These are phyloP conservation scores for Pontoporia blainvillei DNA, from an alignment of 2,113 vertebrate genomes.

Conservation along the genomic window DNA sequence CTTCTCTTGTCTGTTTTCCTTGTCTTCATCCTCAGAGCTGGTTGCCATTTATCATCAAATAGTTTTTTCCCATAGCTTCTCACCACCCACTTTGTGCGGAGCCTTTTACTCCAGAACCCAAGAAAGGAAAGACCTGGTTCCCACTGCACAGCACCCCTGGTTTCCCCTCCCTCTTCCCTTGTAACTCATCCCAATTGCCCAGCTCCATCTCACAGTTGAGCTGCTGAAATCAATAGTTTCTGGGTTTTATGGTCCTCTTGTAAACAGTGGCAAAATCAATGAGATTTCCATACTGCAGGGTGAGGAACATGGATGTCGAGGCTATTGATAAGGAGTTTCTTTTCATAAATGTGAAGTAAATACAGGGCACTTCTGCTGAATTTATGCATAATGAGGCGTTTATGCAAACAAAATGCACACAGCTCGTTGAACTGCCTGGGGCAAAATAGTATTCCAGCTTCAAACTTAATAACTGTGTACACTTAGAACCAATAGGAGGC, in stretches of 20 bases:
- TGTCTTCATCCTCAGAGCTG: not conserved
- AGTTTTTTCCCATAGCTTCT: not conserved
- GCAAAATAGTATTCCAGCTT: slow-evolving; percentile 10
- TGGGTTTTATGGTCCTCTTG: not conserved
- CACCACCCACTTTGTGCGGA: not conserved
- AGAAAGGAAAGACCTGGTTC: not conserved
- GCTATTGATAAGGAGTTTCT: not conserved
- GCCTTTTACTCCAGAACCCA: not conserved
- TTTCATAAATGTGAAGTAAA: not conserved
- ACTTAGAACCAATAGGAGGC: not conserved
- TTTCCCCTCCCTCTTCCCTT: too few relatives aligned
- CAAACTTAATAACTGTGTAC: not conserved
- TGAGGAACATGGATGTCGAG: not conserved
- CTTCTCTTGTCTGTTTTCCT: not conserved
- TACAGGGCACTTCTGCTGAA: not conserved
- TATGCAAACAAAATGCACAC: not conserved
- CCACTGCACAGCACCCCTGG: too few relatives aligned
- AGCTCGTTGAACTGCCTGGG: not conserved
- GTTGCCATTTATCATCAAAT: not conserved
- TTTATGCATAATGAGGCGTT: not conserved
- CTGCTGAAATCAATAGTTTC: not conserved
- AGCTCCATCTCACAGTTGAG: not conserved
- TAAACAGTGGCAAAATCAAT: not conserved
- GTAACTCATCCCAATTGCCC: not conserved
- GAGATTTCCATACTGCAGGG: not conserved